Percentiles rank a stretch among this genome's conserved stretches.
These are phyloP conservation scores for Paratilapia polleni DNA, from an alignment of 2,113 vertebrate species.

Conservation along the genomic window DNA sequence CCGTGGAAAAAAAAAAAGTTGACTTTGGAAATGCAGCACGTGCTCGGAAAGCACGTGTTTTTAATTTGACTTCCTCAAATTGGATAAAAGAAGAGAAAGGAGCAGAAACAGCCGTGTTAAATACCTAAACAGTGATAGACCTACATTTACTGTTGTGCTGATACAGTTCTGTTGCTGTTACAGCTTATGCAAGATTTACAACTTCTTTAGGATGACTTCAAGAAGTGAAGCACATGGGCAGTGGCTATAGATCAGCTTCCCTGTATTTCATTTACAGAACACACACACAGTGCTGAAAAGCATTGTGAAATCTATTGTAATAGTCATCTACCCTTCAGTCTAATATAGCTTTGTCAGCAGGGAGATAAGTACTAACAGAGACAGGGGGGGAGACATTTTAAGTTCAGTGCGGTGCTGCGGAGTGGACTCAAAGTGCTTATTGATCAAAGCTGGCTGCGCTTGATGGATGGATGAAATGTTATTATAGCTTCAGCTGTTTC, in stretches of 20 bases:
- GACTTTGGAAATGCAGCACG: neutral
- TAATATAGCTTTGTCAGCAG: slow-evolving; percentile 75
- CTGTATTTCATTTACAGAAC: slow-evolving; percentile 44
- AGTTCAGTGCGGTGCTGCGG: slow-evolving; percentile 59
- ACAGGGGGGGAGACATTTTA: slow-evolving; percentile 75
- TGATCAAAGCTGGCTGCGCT: slow-evolving; percentile 70
- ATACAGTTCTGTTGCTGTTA: neutral
- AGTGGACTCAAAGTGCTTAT: slow-evolving; percentile 77
- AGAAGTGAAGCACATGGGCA: slow-evolving; percentile 16
- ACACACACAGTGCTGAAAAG: slow-evolving; percentile 37
- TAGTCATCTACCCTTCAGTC: slow-evolving; percentile 52
- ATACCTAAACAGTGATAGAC: slow-evolving; percentile 1
- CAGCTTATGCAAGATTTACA: slow-evolving; percentile 37
- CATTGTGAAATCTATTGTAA: slow-evolving; percentile 65
- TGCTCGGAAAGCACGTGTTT: slow-evolving; percentile 5
- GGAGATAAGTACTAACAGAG: slow-evolving; percentile 72
- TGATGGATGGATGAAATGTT: slow-evolving; percentile 73
- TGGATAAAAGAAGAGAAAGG: neutral
- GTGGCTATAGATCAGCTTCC: slow-evolving; percentile 25
- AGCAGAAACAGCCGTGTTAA: neutral
- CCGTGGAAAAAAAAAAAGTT: neutral
- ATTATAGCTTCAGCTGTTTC: slow-evolving; percentile 65
- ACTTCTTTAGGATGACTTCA: slow-evolving; percentile 32
- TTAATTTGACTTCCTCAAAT: neutral
- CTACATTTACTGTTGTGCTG: neutral